phyloP scores from a whole-genome alignment of 2,888 invertebrate genomes.

The Plebejus argus region DNA sequence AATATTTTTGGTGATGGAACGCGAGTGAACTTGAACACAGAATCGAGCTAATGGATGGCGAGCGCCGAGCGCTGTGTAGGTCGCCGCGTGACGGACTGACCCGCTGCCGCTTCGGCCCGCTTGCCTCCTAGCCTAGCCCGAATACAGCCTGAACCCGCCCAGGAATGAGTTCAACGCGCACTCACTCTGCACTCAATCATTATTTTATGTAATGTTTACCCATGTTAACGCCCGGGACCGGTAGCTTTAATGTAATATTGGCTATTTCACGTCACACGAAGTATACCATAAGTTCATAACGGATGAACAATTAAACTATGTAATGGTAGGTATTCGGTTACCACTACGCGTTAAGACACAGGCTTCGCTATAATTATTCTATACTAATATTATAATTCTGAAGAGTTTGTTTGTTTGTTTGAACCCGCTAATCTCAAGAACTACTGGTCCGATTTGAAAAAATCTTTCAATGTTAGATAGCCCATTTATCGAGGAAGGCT shows the following conservation, averaged over 20 bases:
- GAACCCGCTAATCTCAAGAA: no score
- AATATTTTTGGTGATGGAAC: slow-evolving; percentile 81
- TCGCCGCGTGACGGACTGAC: slow-evolving; percentile 73
- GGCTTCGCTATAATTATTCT: no score
- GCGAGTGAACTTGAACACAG: slow-evolving; percentile 79
- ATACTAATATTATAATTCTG: no score
- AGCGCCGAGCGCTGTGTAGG: slow-evolving; percentile 66
- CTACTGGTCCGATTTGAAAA: no score
- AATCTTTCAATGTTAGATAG: no score
- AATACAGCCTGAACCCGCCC: slow-evolving; percentile 16
- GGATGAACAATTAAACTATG: not conserved
- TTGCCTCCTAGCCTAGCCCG: slow-evolving; percentile 54
- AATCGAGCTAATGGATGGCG: slow-evolving; percentile 74
- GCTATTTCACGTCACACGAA: not conserved
- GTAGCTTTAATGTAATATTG: not conserved
- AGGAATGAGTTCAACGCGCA: slow-evolving; percentile 18
- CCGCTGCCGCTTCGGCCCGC: slow-evolving; percentile 59
- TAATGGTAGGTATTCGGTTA: not conserved
- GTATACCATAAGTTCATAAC: not conserved
- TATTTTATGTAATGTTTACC: not conserved
- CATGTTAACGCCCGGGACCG: not conserved
- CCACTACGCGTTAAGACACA: not conserved
- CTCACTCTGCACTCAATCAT: not conserved
- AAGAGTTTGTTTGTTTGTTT: no score
- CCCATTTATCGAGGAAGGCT: no score